These are phyloP conservation scores for Seira ritae DNA, from an alignment of 2,888 invertebrate genomes.

Conservation along the genomic window DNA sequence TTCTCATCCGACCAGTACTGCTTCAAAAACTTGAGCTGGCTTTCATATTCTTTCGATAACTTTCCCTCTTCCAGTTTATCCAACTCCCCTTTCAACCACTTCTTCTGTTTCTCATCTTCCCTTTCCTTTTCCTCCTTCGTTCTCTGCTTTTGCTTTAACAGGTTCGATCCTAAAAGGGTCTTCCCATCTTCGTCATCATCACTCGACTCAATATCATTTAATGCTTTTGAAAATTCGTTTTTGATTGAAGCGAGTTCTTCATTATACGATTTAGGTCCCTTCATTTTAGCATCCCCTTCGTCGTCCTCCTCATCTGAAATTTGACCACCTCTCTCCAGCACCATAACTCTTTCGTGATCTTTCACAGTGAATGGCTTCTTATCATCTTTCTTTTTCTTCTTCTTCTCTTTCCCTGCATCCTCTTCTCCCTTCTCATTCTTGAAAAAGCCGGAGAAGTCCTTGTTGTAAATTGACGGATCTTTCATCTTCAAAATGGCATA, in stretches of 20 bases:
- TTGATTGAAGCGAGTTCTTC: conserved; percentile 83
- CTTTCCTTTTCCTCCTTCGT: conserved; percentile 78
- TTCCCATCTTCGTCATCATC: conserved; percentile 79
- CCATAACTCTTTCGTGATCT: conserved; percentile 87
- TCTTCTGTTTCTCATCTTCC: conserved; percentile 81
- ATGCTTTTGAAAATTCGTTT: conserved; percentile 80
- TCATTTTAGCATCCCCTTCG: conserved; percentile 70
- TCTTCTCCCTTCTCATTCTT: conserved; percentile 76
- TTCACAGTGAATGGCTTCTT: conserved; percentile 82
- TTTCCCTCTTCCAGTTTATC: conserved; percentile 74
- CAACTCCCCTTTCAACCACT: conserved; percentile 88
- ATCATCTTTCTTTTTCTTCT: conserved; percentile 76
- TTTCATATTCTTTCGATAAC: conserved; percentile 77
- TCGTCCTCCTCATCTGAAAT: conserved; percentile 64
- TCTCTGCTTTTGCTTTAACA: conserved; percentile 79
- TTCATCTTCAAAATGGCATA: conserved; percentile 90
- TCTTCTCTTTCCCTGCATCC: conserved; percentile 72
- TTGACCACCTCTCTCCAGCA: conserved; percentile 79
- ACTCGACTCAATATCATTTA: conserved; percentile 76
- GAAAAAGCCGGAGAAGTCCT: conserved; percentile 85
- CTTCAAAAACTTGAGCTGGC: conserved; percentile 84
- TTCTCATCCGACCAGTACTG: conserved; percentile 91
- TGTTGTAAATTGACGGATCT: conserved; percentile 92
- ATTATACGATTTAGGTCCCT: conserved; percentile 77
- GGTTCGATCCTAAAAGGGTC: conserved; percentile 73